Conservation (phyloP, 2,797 vertebrate species). For the Cryptoprocta ferox region DNA sequence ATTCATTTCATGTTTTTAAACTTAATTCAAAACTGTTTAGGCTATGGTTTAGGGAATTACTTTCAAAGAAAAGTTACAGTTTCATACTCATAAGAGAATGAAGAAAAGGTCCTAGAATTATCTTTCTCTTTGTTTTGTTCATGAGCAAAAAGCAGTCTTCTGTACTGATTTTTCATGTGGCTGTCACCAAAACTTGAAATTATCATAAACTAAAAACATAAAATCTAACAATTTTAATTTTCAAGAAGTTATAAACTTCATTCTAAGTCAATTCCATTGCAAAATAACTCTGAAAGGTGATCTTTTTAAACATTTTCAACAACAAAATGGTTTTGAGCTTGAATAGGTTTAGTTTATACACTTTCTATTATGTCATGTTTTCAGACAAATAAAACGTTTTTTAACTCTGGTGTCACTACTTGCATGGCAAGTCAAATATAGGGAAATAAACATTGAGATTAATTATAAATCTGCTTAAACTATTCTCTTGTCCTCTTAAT, state of each 20-base stretch:
- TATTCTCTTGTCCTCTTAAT: conserved; percentile 8
- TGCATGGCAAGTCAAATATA: neutral
- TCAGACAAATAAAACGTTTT: neutral
- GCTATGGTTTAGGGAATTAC: neutral
- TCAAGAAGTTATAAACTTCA: conserved; percentile 29
- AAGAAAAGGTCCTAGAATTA: neutral
- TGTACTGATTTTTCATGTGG: neutral
- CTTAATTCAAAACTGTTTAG: neutral
- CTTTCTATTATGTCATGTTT: neutral
- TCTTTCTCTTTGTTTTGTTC: neutral
- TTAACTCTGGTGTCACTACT: neutral
- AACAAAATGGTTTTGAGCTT: neutral
- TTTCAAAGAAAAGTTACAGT: conserved; percentile 13
- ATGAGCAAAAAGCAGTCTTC: neutral
- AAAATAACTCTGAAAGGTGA: conserved; percentile 35
- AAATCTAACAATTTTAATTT: conserved; percentile 39
- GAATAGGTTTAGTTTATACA: neutral
- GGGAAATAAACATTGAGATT: neutral
- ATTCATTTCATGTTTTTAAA: conserved; percentile 5
- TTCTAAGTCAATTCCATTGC: neutral
- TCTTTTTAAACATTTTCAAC: neutral
- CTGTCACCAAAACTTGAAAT: neutral
- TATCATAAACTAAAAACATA: neutral
- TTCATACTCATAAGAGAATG: neutral
- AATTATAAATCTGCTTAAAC: conserved; percentile 15